Evolutionary conservation across 2,888 invertebrate species (phyloP).

Genomic region (Beris morrisii): DNA sequence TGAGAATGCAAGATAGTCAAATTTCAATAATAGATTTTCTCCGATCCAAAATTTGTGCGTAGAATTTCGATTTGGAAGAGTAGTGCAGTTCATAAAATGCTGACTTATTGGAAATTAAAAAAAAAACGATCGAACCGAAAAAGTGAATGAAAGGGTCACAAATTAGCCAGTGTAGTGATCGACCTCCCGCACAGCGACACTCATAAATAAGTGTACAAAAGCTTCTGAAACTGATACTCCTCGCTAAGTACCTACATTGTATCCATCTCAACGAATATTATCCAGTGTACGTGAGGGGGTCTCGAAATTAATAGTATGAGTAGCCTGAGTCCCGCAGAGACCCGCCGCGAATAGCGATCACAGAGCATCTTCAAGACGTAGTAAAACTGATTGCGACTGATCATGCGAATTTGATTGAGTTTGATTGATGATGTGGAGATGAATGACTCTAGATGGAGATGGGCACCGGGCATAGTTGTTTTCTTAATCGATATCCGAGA

Average conservation of each 20-base stretch:
- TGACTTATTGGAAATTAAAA: no score
- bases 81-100: no score
- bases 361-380: not conserved
- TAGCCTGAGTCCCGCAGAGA: slow-evolving; percentile 7
- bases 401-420: slow-evolving; percentile 29
- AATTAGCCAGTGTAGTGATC: no score
- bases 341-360: slow-evolving; percentile 13
- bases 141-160: no score
- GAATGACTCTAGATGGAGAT: not conserved
- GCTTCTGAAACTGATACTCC: slow-evolving; percentile 12
- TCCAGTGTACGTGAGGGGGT: no score
- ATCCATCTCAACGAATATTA: not conserved
- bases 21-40: no score
- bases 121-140: no score
- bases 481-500: not conserved
- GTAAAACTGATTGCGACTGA: slow-evolving; percentile 5
- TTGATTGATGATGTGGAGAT: slow-evolving; percentile 23
- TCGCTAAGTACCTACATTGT: slow-evolving; percentile 12
- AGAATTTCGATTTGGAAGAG: no score
- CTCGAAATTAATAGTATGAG: slow-evolving; percentile 2
- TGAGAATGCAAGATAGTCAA: no score
- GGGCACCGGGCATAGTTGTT: not conserved
- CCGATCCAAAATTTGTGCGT: no score
- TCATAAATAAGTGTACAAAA: slow-evolving; percentile 17
- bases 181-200: not conserved